A percentile compares a stretch with the other conserved stretches of the same genome.
phyloP scores from a whole-genome alignment of 2,797 vertebrate genomes.

The Mormyrus proboscirostris region DNA sequence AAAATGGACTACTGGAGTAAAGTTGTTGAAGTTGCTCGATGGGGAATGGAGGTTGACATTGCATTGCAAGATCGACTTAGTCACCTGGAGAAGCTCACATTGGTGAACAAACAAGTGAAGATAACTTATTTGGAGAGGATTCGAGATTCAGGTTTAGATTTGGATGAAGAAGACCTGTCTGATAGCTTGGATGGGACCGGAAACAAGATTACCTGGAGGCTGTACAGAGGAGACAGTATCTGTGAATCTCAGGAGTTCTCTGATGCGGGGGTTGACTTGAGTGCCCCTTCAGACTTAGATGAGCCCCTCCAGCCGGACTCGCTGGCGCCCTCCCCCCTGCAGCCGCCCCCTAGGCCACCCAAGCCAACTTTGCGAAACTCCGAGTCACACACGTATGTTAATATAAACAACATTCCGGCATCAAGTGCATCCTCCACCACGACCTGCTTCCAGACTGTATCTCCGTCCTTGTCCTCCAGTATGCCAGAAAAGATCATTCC shows the following conservation, averaged over 20 bases:
- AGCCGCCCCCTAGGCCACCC: constrained; percentile 61
- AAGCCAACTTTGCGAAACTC: constrained; percentile 63
- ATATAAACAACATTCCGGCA: constrained; percentile 58
- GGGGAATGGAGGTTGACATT: constrained; percentile 64
- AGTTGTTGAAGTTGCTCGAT: constrained; percentile 64
- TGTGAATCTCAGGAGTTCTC: constrained; percentile 67
- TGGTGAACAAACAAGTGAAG: constrained; percentile 66
- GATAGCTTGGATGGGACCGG: constrained; percentile 65
- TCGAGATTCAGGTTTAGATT: constrained; percentile 60
- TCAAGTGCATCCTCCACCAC: constrained; percentile 49
- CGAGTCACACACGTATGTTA: constrained; percentile 66
- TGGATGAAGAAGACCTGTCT: constrained; percentile 60
- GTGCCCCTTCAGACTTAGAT: constrained; percentile 63
- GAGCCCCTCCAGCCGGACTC: constrained; percentile 60
- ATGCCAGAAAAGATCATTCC: constrained; percentile 1
- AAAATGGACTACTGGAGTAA: constrained; percentile 71
- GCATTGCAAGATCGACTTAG: constrained; percentile 63
- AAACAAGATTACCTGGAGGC: constrained; percentile 61
- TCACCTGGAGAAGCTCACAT: constrained; percentile 66
- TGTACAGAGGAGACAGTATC: constrained; percentile 52
- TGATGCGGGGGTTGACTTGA: constrained; percentile 70
- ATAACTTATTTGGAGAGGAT: constrained; percentile 56
- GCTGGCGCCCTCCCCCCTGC: constrained; percentile 55
- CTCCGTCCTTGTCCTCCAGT: constrained; percentile 44
- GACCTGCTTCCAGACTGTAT: constrained; percentile 47